Percentiles rank a stretch among this genome's conserved stretches.
These are phyloP conservation scores for Cynoglossus semilaevis DNA, from an alignment of 2,113 vertebrate genomes.

Conservation along the genomic window DNA sequence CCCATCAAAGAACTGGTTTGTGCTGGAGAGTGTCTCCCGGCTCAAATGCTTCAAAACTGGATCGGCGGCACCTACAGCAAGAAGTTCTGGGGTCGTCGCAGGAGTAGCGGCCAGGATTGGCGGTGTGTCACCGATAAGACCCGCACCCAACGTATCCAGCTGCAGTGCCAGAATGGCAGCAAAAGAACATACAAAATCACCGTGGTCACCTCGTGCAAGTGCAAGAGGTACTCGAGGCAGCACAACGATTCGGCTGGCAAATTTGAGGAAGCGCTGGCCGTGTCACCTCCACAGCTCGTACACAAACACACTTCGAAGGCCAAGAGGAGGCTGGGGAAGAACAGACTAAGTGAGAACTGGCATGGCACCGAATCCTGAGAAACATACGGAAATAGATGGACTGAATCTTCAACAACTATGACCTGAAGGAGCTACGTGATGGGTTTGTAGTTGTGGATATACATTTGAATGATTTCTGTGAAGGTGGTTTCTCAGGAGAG, in stretches of 20 bases:
- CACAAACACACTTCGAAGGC: slow-evolving; percentile 86
- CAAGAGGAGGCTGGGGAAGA: slow-evolving; percentile 84
- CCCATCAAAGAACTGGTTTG: slow-evolving; percentile 96
- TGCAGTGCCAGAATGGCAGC: slow-evolving; percentile 92
- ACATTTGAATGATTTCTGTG: slow-evolving; percentile 36
- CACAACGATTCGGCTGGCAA: slow-evolving; percentile 90
- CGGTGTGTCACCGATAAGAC: slow-evolving; percentile 94
- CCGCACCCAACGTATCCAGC: slow-evolving; percentile 88
- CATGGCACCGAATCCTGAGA: slow-evolving; percentile 71
- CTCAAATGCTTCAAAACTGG: slow-evolving; percentile 94
- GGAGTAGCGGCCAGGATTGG: slow-evolving; percentile 84
- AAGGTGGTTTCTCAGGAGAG: slow-evolving; percentile 35
- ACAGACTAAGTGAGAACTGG: slow-evolving; percentile 85
- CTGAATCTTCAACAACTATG: slow-evolving; percentile 7
- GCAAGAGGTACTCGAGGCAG: slow-evolving; percentile 90
- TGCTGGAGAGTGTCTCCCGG: slow-evolving; percentile 90
- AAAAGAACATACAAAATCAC: slow-evolving; percentile 93
- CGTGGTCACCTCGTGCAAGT: slow-evolving; percentile 92
- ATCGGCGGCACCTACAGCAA: slow-evolving; percentile 85
- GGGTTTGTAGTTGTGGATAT: slow-evolving; percentile 50
- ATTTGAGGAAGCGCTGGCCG: slow-evolving; percentile 76
- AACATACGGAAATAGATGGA: not conserved
- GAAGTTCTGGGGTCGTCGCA: slow-evolving; percentile 88
- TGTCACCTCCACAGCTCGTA: slow-evolving; percentile 78
- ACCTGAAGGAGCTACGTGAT: no score